A percentile compares a stretch with the other conserved stretches of the same genome.
These are phyloP conservation scores for Cheilosia vulpina DNA, from an alignment of 2,888 invertebrate genomes.

Conservation along the genomic window DNA sequence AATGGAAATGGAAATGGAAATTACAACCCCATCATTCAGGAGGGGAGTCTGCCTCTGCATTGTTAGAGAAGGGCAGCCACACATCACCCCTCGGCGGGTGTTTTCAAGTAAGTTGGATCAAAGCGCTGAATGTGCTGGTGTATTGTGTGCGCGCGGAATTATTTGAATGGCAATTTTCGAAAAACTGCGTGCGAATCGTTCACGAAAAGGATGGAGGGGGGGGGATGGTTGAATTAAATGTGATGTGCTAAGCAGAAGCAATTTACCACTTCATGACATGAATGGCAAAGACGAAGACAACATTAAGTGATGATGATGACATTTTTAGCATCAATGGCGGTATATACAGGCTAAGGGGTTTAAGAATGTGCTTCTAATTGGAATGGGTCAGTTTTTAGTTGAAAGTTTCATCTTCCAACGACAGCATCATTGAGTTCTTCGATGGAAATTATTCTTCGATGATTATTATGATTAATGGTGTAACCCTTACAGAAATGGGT, in stretches of 20 bases:
- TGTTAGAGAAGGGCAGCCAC: neutral
- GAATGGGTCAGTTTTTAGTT: no score
- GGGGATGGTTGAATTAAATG: constrained; percentile 51
- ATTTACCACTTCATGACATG: constrained; percentile 71
- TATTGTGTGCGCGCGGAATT: constrained; percentile 64
- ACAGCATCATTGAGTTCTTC: no score
- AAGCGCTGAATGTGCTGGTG: constrained; percentile 58
- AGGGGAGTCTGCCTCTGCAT: constrained; percentile 18
- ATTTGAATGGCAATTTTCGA: constrained; percentile 60
- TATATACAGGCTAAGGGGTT: neutral
- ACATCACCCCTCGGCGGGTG: neutral
- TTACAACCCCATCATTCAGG: constrained; percentile 70
- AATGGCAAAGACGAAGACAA: constrained; percentile 51
- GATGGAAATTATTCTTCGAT: no score
- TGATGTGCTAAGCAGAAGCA: constrained; percentile 62
- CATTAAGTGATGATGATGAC: constrained; percentile 51
- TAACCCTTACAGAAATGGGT: no score
- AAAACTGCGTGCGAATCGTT: constrained; percentile 51
- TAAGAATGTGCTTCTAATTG: constrained; percentile 7
- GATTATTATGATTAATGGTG: no score
- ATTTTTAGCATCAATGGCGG: neutral
- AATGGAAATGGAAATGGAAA: constrained; percentile 69
- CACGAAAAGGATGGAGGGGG: neutral
- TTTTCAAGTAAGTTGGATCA: constrained; percentile 51
- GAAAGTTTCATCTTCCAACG: no score